Conservation (phyloP, 2,888 invertebrate genomes). For the Encarsia formosa region DNA sequence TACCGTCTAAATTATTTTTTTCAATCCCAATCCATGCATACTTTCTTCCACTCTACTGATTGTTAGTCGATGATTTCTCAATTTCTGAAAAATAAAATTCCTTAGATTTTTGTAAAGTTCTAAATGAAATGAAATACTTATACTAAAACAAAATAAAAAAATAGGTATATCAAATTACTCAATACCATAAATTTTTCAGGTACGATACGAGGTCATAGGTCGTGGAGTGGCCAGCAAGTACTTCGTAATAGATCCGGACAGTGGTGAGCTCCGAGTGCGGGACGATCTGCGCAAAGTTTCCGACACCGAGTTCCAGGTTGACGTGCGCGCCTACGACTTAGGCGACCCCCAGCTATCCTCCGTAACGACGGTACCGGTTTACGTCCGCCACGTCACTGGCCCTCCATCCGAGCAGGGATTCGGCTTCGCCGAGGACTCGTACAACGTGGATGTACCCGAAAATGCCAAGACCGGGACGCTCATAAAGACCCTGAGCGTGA, state of each 20-base stretch:
- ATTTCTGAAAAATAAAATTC: background rate
- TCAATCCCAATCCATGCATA: too few relatives aligned
- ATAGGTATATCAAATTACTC: too few relatives aligned
- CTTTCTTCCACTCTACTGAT: too few relatives aligned
- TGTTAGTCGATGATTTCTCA: too few relatives aligned
- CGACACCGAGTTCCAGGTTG: constrained; percentile 75
- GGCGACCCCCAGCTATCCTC: constrained; percentile 82
- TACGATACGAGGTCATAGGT: constrained; percentile 75
- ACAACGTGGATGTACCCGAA: constrained; percentile 78
- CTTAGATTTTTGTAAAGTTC: background rate
- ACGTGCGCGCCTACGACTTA: constrained; percentile 74
- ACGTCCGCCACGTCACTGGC: constrained; percentile 75
- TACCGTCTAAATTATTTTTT: too few relatives aligned
- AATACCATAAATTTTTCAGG: too few relatives aligned
- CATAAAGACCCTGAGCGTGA: constrained; percentile 68
- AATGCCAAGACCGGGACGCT: constrained; percentile 65
- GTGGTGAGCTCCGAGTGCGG: constrained; percentile 73
- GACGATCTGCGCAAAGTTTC: constrained; percentile 82
- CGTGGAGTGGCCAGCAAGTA: constrained; percentile 77
- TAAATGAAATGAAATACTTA: too few relatives aligned
- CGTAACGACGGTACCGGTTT: constrained; percentile 75
- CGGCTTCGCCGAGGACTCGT: constrained; percentile 83
- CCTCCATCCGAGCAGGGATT: constrained; percentile 69
- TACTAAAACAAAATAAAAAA: too few relatives aligned
- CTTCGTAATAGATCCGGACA: constrained; percentile 83